Conservation (phyloP, 2,888 invertebrate genomes). For the Coenonympha arcania region DNA sequence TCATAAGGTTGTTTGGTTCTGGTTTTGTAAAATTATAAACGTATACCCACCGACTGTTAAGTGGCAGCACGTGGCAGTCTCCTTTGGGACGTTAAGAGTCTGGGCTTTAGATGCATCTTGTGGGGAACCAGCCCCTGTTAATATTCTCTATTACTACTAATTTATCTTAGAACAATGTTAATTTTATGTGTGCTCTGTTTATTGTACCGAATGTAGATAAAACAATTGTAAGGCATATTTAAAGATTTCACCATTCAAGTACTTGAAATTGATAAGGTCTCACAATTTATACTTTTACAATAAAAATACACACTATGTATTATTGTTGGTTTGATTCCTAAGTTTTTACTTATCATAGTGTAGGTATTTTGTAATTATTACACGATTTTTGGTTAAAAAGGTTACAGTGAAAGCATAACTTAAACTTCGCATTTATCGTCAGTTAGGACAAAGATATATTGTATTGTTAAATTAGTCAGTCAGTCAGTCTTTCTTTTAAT, state of each 20-base stretch:
- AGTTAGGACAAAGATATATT: not conserved
- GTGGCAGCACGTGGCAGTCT: conserved; percentile 64
- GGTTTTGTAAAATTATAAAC: conserved; percentile 38
- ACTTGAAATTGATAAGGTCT: no score
- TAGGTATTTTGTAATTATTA: no score
- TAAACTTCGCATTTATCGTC: not conserved
- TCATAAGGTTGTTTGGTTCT: conserved; percentile 28
- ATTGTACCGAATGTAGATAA: conserved; percentile 5
- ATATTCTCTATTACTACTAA: conserved; percentile 63
- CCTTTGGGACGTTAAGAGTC: conserved; percentile 52
- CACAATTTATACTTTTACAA: no score
- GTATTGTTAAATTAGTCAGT: no score
- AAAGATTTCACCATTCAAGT: not conserved
- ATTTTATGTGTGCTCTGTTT: conserved; percentile 27
- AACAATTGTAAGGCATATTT: not conserved
- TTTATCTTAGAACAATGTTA: conserved; percentile 49
- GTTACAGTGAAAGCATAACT: not conserved
- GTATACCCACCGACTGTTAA: conserved; percentile 58
- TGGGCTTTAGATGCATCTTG: conserved; percentile 64
- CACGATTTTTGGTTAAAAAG: no score
- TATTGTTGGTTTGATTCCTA: no score
- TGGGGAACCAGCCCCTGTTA: conserved; percentile 57
- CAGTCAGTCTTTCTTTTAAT: no score
- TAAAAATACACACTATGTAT: no score
- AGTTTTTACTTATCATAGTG: no score